Evolutionary conservation across 1,140 invertebrate species (phyloP), one percentile per base, ranked within the genome.

Genomic region (Drosophila asahinai): DNA sequence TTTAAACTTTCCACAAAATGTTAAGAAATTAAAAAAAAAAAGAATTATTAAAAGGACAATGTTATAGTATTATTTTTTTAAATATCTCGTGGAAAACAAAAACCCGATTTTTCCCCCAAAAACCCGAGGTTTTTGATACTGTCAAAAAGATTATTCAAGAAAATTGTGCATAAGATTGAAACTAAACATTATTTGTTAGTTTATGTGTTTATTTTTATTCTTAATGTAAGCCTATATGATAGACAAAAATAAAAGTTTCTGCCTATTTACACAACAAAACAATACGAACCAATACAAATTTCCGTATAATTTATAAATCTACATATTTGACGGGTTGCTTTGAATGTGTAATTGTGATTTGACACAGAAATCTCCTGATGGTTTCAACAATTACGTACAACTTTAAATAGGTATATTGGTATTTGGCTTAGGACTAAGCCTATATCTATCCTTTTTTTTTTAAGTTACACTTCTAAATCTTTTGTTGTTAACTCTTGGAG

Each of bases 391-490:
- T 19, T 64, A 64, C 62, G 51, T 64, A 64, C 58, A 30, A 19
- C n/a, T 38, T 58, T 63, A 17, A 25, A 19, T n/a, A 14, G 51
- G 61, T 64, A 59, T 59, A 42, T 36, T 25, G 54, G 55, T 9
- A 38, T 17, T 52, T 52, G 11, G 5, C 17, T 22, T 19, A 47
- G 45, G 9, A 11, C 8, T 45, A 45, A 9, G 17, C n/a, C n/a
- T 45, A 45, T 17, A 4, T 45, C 9, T 47, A 12, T 22, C 17
- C 17, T 1, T 11, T 14, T 36, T 9, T 9, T 17, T 52, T 52
- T 2, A 5, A 14, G 19, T 55, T 55, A 55, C 5, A 40, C 6
- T 19, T 55, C 7, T 22, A 9, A 38, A n/a, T 22, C 12, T n/a
- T 42, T 15, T 42, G 15, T 42, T 42, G 40, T 42, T 2, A 48